Conservation (phyloP, 2,888 invertebrate genomes). For the Mythimna loreyi region DNA sequence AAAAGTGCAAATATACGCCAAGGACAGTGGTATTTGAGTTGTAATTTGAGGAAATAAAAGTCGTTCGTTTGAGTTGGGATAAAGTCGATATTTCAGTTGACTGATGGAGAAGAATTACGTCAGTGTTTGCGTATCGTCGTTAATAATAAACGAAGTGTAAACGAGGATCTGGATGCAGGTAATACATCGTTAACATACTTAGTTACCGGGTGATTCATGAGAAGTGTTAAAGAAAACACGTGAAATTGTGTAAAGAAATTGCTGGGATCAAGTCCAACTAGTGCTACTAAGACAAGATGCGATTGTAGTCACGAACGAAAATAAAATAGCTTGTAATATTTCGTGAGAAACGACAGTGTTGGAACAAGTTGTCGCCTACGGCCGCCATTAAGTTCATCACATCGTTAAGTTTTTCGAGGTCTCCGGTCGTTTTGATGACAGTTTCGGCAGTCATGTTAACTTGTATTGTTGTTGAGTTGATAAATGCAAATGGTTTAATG, state of each 20-base stretch:
- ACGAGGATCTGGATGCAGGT: slow-evolving; percentile 57
- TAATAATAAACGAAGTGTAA: slow-evolving; percentile 62
- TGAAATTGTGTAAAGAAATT: slow-evolving; percentile 55
- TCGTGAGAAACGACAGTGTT: slow-evolving; percentile 28
- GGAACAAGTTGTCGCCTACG: slow-evolving; percentile 36
- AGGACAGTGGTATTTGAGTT: slow-evolving; percentile 56
- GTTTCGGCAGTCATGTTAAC: slow-evolving; percentile 15
- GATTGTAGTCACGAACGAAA: slow-evolving; percentile 49
- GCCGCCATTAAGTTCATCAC: slow-evolving; percentile 25
- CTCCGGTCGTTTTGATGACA: slow-evolving; percentile 9
- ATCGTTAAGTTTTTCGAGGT: slow-evolving; percentile 40
- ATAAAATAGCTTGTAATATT: slow-evolving; percentile 40
- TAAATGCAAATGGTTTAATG: slow-evolving; percentile 16
- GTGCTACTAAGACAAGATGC: slow-evolving; percentile 26
- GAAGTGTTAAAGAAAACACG: slow-evolving; percentile 55
- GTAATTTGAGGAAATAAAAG: slow-evolving; percentile 60
- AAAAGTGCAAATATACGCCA: slow-evolving; percentile 56
- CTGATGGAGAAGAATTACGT: slow-evolving; percentile 42
- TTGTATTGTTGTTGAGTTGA: slow-evolving; percentile 22
- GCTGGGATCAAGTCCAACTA: slow-evolving; percentile 53
- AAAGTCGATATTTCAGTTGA: slow-evolving; percentile 53
- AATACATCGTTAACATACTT: slow-evolving; percentile 56
- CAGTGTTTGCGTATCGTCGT: slow-evolving; percentile 49
- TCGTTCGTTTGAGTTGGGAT: slow-evolving; percentile 49
- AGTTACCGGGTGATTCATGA: slow-evolving; percentile 58